A percentile compares a stretch with the other conserved stretches of the same genome.
phyloP scores from a whole-genome alignment of 2,113 vertebrate species.

The Jaculus jaculus region DNA sequence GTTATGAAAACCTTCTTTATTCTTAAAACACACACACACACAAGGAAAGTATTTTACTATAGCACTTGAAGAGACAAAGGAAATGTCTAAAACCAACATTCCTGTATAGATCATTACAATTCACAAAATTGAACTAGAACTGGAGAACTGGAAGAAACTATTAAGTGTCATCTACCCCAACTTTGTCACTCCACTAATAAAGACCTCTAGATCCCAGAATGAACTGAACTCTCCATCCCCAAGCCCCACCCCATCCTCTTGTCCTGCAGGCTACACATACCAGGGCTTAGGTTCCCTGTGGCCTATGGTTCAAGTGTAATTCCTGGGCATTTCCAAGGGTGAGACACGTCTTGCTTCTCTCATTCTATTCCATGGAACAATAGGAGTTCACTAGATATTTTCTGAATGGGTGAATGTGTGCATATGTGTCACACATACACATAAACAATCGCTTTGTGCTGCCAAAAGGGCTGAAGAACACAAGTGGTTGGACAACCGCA shows the following conservation, averaged over 20 bases:
- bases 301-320: not conserved
- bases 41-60: not conserved
- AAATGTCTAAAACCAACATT: not conserved
- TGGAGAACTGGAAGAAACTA: not conserved
- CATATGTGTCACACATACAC: rapidly evolving
- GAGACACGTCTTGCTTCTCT: not conserved
- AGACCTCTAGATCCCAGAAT: not conserved
- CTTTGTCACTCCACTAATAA: not conserved
- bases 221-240: not conserved
- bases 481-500: not conserved
- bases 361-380: not conserved
- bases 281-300: not conserved
- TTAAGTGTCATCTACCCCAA: rapidly evolving
- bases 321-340: not conserved
- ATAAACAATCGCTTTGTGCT: rapidly evolving
- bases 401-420: not conserved
- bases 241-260: not conserved
- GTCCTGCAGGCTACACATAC: too few species aligned
- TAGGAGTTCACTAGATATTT: not conserved
- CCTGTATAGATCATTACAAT: not conserved
- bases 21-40: not conserved
- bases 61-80: not conserved
- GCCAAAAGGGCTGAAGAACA: rapidly evolving
- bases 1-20: not conserved
- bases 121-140: not conserved